Evolutionary conservation across 2,797 vertebrate species (phyloP).

Genomic region (Sarcophilus harrisii): DNA sequence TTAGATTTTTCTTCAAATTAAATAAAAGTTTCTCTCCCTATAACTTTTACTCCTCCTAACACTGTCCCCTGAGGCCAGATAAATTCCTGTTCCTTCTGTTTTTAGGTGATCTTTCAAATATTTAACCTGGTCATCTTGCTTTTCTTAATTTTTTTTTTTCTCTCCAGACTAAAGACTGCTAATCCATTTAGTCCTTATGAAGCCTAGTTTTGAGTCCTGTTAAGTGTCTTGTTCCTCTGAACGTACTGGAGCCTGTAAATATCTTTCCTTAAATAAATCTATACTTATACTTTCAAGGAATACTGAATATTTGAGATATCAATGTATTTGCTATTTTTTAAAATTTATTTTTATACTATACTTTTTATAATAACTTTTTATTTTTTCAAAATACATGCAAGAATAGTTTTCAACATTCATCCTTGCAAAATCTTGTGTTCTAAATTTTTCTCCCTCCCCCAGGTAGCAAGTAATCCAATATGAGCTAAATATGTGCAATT

Average conservation of each 20-base stretch:
- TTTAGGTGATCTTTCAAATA: not conserved
- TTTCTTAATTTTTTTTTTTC: not conserved
- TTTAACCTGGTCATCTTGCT: not conserved
- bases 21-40: not conserved
- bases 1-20: not conserved
- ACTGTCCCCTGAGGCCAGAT: not conserved
- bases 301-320: constrained; percentile 5
- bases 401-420: too few species aligned
- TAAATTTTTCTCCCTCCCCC: too few species aligned
- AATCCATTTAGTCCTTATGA: not conserved
- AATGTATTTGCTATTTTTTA: not conserved
- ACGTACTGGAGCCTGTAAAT: not conserved
- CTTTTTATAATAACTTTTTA: too few species aligned
- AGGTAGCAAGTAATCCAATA: too few species aligned
- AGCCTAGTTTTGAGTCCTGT: not conserved
- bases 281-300: constrained; percentile 28
- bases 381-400: too few species aligned
- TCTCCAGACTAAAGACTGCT: not conserved
- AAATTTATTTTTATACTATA: not conserved
- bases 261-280: not conserved
- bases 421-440: too few species aligned
- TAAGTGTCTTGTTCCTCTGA: not conserved
- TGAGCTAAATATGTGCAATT: too few species aligned
- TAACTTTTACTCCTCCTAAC: not conserved
- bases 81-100: not conserved